These are phyloP conservation scores for Blastomussa wellsi DNA, from an alignment of 92 coral and sea anemone genomes.

Conservation along the genomic window DNA sequence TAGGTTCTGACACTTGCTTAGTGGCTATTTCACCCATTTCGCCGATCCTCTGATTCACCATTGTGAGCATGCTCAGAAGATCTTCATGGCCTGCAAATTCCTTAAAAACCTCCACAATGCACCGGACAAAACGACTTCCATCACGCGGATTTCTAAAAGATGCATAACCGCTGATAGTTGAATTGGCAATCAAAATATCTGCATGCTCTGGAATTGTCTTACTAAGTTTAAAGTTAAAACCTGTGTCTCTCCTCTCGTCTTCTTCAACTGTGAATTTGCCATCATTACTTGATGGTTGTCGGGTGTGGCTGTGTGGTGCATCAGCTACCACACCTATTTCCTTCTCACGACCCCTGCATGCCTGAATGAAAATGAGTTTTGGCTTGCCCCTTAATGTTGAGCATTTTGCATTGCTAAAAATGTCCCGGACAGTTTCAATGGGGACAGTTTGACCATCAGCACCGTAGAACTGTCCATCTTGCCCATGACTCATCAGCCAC, in stretches of 20 bases:
- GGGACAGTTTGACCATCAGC: conserved; percentile 60
- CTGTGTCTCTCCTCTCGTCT: not conserved
- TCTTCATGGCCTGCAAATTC: conserved; percentile 69
- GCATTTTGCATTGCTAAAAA: conserved; percentile 61
- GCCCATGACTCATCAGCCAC: conserved; percentile 92
- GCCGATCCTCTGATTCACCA: conserved; percentile 57
- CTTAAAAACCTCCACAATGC: conserved; percentile 62
- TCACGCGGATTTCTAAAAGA: conserved; percentile 55
- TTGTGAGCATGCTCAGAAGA: conserved; percentile 81
- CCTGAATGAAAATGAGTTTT: conserved; percentile 81
- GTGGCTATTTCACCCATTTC: conserved; percentile 43
- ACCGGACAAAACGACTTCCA: conserved; percentile 78
- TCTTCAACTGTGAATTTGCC: not conserved
- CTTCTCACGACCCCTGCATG: conserved; percentile 68
- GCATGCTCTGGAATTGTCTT: conserved; percentile 60
- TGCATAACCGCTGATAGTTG: conserved; percentile 70
- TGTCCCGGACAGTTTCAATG: conserved; percentile 19
- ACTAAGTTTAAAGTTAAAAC: not conserved
- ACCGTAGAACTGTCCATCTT: conserved; percentile 54
- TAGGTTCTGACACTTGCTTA: conserved; percentile 80
- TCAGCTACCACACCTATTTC: conserved; percentile 59
- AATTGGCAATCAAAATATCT: conserved; percentile 75
- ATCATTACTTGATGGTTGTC: not conserved
- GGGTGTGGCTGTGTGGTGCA: not conserved
- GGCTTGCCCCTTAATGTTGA: conserved; percentile 70